These are phyloP conservation scores for Machimus rusticus DNA, from an alignment of 2,888 invertebrate genomes.

Conservation along the genomic window DNA sequence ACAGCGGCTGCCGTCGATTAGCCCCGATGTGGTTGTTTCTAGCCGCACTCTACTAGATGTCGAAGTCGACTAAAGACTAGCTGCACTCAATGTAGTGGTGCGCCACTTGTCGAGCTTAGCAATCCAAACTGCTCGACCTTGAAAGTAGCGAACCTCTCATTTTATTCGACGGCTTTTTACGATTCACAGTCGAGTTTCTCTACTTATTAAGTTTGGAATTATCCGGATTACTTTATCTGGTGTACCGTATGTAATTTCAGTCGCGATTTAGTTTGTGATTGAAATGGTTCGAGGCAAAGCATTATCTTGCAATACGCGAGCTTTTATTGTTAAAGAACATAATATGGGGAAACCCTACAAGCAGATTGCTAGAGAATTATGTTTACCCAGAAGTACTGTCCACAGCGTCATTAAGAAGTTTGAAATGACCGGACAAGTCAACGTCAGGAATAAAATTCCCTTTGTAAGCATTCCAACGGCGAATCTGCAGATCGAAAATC, in stretches of 20 bases:
- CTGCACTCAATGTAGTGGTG: not conserved
- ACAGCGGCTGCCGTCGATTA: not conserved
- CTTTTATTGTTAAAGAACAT: not conserved
- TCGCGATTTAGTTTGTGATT: not conserved
- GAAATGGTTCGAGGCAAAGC: conserved; percentile 12
- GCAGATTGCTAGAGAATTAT: not conserved
- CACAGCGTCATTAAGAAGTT: conserved; percentile 18
- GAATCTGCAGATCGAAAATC: not conserved
- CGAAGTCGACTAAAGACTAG: not conserved
- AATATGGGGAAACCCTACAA: not conserved
- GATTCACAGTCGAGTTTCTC: not conserved
- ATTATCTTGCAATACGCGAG: not conserved
- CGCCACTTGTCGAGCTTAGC: not conserved
- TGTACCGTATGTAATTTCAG: not conserved
- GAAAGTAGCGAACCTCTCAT: not conserved
- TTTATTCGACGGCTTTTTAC: not conserved
- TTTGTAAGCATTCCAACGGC: not conserved
- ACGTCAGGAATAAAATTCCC: not conserved
- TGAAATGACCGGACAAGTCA: not conserved
- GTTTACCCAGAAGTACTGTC: not conserved
- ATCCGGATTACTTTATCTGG: not conserved
- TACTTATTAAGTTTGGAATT: not conserved
- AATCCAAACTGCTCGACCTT: not conserved
- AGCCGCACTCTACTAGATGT: not conserved
- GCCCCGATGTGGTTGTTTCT: not conserved